Percentiles rank a stretch among this genome's conserved stretches.
Evolutionary conservation across 2,113 vertebrate genomes (phyloP).

Genomic region (Dryoscopus gambensis): DNA sequence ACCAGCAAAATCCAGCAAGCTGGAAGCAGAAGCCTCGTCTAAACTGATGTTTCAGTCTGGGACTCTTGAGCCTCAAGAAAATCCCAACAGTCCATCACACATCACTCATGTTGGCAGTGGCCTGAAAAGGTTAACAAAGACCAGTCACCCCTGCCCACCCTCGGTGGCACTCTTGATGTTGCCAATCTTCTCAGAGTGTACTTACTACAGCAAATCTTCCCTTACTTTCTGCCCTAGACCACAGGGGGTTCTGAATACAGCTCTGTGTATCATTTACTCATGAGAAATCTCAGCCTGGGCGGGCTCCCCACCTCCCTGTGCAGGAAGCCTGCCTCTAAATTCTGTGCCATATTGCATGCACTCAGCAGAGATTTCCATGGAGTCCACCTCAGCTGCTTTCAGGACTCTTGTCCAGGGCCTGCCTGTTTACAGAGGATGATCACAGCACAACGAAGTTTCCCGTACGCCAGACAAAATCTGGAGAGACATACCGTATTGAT

Average conservation of each 20-base stretch:
- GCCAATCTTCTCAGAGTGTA: neutral
- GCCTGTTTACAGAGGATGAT: neutral
- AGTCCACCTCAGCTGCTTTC: neutral
- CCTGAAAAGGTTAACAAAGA: neutral
- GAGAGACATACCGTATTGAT: neutral
- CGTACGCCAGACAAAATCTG: neutral
- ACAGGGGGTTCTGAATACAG: neutral
- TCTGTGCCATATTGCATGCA: neutral
- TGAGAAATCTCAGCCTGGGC: neutral
- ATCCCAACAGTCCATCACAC: neutral
- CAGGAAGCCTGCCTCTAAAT: neutral
- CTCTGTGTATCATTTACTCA: neutral
- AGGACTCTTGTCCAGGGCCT: neutral
- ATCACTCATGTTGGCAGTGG: neutral
- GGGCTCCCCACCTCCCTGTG: neutral
- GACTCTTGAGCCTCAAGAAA: neutral
- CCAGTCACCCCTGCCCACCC: neutral
- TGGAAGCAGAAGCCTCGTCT: neutral
- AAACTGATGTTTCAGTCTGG: neutral
- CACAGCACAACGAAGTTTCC: neutral
- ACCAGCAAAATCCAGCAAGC: neutral
- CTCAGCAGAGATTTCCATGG: neutral
- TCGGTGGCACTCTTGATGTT: neutral
- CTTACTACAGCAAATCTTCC: accelerated
- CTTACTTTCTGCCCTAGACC: neutral